These are phyloP conservation scores for Acropora tenuis DNA, from an alignment of 64 coral and sea anemone genomes.

Conservation along the genomic window DNA sequence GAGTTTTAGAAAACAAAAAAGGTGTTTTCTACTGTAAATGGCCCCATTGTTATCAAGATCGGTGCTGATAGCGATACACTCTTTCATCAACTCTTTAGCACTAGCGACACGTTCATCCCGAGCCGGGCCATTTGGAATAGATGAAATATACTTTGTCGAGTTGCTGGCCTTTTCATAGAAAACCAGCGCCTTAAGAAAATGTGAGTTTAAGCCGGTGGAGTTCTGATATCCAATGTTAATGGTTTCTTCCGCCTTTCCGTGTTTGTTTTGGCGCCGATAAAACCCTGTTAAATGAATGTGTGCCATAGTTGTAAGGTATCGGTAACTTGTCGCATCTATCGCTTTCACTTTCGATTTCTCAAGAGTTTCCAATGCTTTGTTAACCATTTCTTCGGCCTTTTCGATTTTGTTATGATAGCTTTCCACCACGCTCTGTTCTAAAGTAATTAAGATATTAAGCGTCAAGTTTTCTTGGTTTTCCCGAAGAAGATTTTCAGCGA, in stretches of 20 bases:
- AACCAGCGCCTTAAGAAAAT: conserved; percentile 47
- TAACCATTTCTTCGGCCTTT: conserved; percentile 20
- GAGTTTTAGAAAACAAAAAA: conserved; percentile 54
- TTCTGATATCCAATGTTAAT: conserved; percentile 29
- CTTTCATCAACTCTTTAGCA: conserved; percentile 30
- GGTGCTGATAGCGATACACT: conserved; percentile 40
- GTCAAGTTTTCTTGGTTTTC: not conserved
- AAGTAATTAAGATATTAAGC: conserved; percentile 11
- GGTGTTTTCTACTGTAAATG: conserved; percentile 62
- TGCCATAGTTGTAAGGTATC: conserved; percentile 26
- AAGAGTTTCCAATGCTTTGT: not conserved
- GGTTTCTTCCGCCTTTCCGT: conserved; percentile 9
- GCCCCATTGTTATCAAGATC: conserved; percentile 8
- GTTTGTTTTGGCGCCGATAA: conserved; percentile 48
- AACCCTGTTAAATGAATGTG: conserved; percentile 54
- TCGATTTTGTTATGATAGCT: conserved; percentile 41
- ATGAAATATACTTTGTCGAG: conserved; percentile 1
- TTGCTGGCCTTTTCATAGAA: conserved; percentile 73
- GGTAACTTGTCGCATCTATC: not conserved
- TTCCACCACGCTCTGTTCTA: conserved; percentile 33
- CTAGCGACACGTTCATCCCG: conserved; percentile 11
- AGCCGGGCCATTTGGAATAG: not conserved
- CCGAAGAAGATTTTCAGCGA: not conserved
- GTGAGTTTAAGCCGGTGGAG: not conserved
- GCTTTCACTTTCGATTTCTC: not conserved